Evolutionary conservation across 1,140 invertebrate genomes (phyloP).

Genomic region (Bombus waltoni): DNA sequence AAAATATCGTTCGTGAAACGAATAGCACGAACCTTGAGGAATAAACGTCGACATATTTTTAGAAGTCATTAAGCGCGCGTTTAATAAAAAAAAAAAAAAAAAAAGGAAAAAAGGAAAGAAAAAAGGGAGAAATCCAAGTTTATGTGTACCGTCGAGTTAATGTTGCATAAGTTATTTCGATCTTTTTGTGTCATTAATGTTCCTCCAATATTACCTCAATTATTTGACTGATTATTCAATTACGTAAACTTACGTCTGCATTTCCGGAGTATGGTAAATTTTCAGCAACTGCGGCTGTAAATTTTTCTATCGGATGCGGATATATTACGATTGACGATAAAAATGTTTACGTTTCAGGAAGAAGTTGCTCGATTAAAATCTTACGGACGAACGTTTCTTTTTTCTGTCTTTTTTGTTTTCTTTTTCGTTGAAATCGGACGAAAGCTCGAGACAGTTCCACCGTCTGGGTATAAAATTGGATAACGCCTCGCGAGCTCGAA

Average conservation of each 20-base stretch:
- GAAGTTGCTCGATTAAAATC: no score
- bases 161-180: constrained; percentile 7
- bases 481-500: background rate
- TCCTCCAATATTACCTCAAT: background rate
- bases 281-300: no score
- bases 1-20: background rate
- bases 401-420: background rate
- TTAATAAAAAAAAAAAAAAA: background rate
- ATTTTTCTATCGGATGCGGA: background rate
- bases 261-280: background rate
- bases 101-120: background rate
- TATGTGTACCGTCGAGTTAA: background rate
- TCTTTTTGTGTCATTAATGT: background rate
- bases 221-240: constrained; percentile 1
- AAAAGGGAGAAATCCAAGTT: background rate
- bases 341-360: no score
- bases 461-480: constrained; percentile 11
- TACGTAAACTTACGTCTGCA: background rate
- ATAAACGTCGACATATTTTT: background rate
- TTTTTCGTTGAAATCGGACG: background rate
- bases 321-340: no score
- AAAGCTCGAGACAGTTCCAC: constrained; percentile 19
- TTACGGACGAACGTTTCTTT: background rate
- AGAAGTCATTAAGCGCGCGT: background rate
- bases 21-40: background rate